Conservation (phyloP, 2,797 vertebrate genomes). For the Ateles fusciceps region DNA sequence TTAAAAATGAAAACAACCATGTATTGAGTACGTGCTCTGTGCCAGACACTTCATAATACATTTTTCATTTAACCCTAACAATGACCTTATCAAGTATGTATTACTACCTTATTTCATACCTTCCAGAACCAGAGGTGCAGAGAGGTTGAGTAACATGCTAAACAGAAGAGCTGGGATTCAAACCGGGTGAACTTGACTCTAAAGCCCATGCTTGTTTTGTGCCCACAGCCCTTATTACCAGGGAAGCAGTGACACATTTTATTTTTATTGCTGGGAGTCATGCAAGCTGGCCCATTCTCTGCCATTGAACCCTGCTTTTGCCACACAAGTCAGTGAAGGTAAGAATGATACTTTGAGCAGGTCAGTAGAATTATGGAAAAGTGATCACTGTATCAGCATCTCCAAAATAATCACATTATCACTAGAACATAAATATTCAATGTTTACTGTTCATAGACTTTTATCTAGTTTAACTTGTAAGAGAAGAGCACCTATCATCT, state of each 20-base stretch:
- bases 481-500: neutral
- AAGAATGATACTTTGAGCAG: neutral
- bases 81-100: neutral
- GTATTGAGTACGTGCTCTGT: neutral
- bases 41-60: neutral
- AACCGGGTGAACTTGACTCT: neutral
- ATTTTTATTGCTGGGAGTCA: neutral
- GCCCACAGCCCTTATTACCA: neutral
- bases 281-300: neutral
- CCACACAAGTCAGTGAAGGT: neutral
- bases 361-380: neutral
- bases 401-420: neutral
- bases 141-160: neutral
- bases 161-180: neutral
- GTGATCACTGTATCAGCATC: neutral
- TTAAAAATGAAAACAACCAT: neutral
- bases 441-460: neutral
- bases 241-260: neutral
- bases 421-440: neutral
- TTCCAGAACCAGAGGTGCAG: neutral
- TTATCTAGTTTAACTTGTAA: neutral
- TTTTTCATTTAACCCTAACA: neutral
- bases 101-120: neutral
- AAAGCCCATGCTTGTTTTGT: neutral
- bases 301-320: neutral